phyloP scores from a whole-genome alignment of 1,140 invertebrate species.

The Nasonia vitripennis region DNA sequence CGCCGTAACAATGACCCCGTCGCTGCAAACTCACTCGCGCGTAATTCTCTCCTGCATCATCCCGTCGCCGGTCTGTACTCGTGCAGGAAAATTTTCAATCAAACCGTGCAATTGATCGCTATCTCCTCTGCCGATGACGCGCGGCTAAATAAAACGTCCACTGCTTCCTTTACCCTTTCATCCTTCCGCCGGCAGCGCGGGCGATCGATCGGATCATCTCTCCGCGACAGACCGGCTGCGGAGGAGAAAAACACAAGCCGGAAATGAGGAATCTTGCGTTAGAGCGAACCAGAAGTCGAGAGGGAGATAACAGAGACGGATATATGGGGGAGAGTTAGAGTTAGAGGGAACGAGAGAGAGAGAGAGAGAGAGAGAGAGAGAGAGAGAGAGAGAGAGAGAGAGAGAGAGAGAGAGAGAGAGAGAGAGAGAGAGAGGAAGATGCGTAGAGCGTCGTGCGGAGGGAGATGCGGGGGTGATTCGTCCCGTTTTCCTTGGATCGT shows the following conservation, averaged over 20 bases:
- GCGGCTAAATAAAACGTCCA: neutral
- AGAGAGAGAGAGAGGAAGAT: neutral
- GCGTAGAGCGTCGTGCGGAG: neutral
- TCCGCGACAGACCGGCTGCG: neutral
- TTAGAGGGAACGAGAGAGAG: neutral
- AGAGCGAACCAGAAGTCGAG: neutral
- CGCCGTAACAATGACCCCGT: no score
- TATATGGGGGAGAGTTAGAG: neutral
- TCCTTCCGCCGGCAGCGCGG: neutral
- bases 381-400: neutral
- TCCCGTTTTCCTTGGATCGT: neutral
- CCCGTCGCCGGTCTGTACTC: neutral
- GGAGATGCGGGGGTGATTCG: neutral
- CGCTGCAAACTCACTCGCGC: no score
- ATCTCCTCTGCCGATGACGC: conserved; percentile 13
- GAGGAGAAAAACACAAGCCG: neutral
- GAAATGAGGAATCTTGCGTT: neutral
- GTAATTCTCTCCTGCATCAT: no score
- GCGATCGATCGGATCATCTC: conserved; percentile 4
- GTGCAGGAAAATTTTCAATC: conserved; percentile 11
- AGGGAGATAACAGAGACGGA: conserved; percentile 13
- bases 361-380: neutral
- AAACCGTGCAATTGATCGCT: conserved; percentile 15
- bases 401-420: neutral
- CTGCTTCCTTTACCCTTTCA: neutral